These are phyloP conservation scores for Ploceus nigricollis DNA, from an alignment of 2,113 vertebrate species.

Conservation along the genomic window DNA sequence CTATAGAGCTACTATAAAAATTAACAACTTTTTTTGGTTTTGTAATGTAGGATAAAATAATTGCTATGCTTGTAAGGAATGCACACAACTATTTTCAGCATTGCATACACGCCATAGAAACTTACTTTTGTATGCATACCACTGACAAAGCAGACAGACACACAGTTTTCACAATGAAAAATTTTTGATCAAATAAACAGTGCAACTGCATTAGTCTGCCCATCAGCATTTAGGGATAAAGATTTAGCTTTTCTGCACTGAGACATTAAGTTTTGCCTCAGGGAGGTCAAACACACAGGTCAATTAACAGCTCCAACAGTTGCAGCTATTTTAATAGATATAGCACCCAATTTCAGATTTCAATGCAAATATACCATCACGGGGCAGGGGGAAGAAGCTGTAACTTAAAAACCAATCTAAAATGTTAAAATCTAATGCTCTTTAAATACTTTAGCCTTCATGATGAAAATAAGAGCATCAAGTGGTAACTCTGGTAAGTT, in stretches of 20 bases:
- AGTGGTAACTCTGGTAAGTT: neutral
- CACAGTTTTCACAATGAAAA: neutral
- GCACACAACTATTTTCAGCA: neutral
- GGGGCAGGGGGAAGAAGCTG: accelerated
- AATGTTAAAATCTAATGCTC: neutral
- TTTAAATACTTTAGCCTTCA: neutral
- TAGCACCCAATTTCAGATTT: neutral
- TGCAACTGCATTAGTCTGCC: neutral
- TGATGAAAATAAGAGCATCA: neutral
- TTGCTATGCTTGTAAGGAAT: neutral
- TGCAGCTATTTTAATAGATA: neutral
- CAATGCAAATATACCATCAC: neutral
- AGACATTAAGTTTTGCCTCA: neutral
- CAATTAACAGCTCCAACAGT: constrained; percentile 27
- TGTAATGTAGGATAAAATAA: neutral
- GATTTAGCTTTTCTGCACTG: neutral
- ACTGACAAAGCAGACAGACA: neutral
- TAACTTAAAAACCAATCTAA: neutral
- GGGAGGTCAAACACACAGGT: neutral
- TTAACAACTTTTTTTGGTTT: neutral
- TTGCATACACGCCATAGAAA: neutral
- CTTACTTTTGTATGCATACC: neutral
- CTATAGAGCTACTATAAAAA: neutral
- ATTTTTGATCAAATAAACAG: neutral
- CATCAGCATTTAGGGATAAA: neutral